phyloP scores from a whole-genome alignment of 2,888 invertebrate species.

The Antheraea assamensis region DNA sequence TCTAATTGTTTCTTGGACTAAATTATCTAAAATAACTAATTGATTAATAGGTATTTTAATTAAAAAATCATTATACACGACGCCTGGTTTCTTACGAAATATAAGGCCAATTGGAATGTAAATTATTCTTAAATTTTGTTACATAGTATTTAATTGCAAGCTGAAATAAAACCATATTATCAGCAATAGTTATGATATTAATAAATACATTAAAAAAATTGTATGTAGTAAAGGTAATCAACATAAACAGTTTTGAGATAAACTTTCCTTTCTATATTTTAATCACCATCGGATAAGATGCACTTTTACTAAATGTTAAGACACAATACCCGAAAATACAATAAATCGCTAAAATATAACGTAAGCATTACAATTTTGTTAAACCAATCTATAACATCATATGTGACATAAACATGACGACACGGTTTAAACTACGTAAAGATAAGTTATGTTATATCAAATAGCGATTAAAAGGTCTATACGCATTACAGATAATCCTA shows the following conservation, averaged over 20 bases:
- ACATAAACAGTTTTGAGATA: too few species aligned
- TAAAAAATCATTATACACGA: conserved; percentile 15
- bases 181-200: not conserved
- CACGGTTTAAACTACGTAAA: not conserved
- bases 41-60: conserved; percentile 30
- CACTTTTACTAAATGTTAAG: too few species aligned
- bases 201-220: not conserved
- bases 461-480: not conserved
- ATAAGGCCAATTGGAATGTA: conserved; percentile 14
- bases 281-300: too few species aligned
- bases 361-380: too few species aligned
- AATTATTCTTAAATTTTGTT: not conserved
- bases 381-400: too few species aligned
- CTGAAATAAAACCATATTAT: not conserved
- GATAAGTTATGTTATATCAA: not conserved
- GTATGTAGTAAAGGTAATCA: too few species aligned
- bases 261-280: too few species aligned
- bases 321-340: too few species aligned
- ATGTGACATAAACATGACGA: not conserved
- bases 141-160: not conserved
- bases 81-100: conserved; percentile 13
- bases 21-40: conserved; percentile 2
- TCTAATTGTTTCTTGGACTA: conserved; percentile 9
- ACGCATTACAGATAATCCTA: not conserved
- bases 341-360: too few species aligned